phyloP scores from a whole-genome alignment of 2,113 vertebrate genomes.

The Platichthys stellatus region DNA sequence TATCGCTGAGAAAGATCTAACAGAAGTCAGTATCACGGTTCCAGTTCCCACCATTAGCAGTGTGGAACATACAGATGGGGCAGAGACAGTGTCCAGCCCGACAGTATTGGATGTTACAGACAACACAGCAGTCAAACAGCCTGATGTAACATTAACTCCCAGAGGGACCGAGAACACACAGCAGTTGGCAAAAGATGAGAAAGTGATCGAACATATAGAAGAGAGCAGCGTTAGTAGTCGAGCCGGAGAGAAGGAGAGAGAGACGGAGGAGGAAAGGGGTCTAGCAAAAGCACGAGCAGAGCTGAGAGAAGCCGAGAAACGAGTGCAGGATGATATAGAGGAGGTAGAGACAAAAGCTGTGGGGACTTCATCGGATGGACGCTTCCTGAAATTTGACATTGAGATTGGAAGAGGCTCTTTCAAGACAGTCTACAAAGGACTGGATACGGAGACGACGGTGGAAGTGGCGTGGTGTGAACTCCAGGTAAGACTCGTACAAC shows the following conservation, averaged over 20 bases:
- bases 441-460: conserved; percentile 98
- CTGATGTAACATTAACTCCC: conserved; percentile 23
- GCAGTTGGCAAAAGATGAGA: conserved; percentile 47
- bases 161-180: conserved; percentile 37
- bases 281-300: conserved; percentile 81
- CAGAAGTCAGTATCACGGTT: not conserved
- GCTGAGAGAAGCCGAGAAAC: conserved; percentile 84
- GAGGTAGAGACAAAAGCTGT: conserved; percentile 98
- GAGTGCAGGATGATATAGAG: conserved; percentile 88
- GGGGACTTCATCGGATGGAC: conserved; percentile 94
- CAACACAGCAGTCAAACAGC: conserved; percentile 51
- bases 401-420: conserved; percentile 98
- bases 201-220: conserved; percentile 34
- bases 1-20: conserved; percentile 17
- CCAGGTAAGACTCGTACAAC: conserved; percentile 85
- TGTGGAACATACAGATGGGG: conserved; percentile 14
- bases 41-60: conserved; percentile 12
- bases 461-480: conserved; percentile 99
- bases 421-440: conserved; percentile 98
- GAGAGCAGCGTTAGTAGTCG: conserved; percentile 52
- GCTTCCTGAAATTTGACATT: conserved; percentile 98
- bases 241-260: conserved; percentile 61
- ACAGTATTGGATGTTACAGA: conserved; percentile 62
- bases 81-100: conserved; percentile 47
- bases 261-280: conserved; percentile 70